Evolutionary conservation across 1,140 invertebrate genomes (phyloP), one percentile per base, ranked within the genome.

Genomic region (Leptinotarsa texana): DNA sequence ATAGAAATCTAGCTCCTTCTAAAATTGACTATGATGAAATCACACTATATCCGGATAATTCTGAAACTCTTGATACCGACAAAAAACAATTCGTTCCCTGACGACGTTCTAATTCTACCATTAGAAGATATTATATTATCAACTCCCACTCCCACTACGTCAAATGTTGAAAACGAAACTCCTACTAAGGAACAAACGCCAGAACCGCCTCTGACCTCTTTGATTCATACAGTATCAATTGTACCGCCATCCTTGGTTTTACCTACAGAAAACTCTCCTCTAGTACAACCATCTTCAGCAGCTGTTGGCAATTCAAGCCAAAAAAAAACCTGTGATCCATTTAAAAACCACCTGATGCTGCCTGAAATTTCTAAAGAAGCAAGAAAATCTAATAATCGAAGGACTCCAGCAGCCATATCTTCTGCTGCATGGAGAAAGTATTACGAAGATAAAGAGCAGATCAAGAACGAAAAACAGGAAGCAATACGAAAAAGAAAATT

Each of bases 361-460:
- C 15, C 13, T 62, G 17, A 62, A 62, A 62, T 62, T 62, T 62
- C 61, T 15, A 62, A 62, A n/a, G 21, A 62, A 62, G 61, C 61
- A 62, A 62, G 61, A 62, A 62, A 62, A 62, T 11, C n/a, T 13
- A 15, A 62, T 62, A 62, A 33, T 33, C 27, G 27, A 62, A 62
- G 4, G 21, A 15, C 61, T 62, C 61, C 61, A 15, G 61, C 61
- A 62, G 61, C 61, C 15, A 62, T 62, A 62, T 66, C 22, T 66
- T 66, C 63, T 66, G 63, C 21, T 66, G 63, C 22, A 21, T 66
- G 22, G 22, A 65, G 63, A 65, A 66, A 66, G 63, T 66, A 21
- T 66, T 66, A 66, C 27, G 63, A 66, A 66, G n/a, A 66, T 66
- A 24, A 66, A 66, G 63, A 66, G 63, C n/a, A 66, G n/a, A 66